Conservation (phyloP, 1,140 invertebrate genomes). For the Sitodiplosis mosellana region DNA sequence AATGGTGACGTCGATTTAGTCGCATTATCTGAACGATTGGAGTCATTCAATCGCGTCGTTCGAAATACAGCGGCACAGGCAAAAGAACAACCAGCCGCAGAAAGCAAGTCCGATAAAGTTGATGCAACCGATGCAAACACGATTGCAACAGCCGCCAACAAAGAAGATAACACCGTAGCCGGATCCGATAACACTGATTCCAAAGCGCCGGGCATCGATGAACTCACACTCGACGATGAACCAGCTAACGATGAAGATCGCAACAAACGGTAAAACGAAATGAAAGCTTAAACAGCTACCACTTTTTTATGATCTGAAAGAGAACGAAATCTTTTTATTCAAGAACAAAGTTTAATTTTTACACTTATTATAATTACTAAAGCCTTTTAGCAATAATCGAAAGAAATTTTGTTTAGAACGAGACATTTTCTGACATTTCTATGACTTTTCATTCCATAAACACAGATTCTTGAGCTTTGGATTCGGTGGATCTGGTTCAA, state of each 20-base stretch:
- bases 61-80: slow-evolving; percentile 17
- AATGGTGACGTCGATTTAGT: slow-evolving; percentile 23
- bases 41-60: slow-evolving; percentile 24
- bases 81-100: slow-evolving; percentile 6
- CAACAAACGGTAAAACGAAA: slow-evolving; percentile 40
- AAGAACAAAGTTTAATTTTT: too few relatives aligned
- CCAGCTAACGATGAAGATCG: slow-evolving; percentile 43
- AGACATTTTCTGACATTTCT: background rate
- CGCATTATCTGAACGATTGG: slow-evolving; percentile 23
- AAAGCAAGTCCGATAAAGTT: slow-evolving; percentile 9
- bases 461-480: slow-evolving; percentile 50
- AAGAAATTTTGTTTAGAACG: too few relatives aligned
- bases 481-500: slow-evolving; percentile 30
- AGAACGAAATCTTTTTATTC: background rate
- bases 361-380: too few relatives aligned
- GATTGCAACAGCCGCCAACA: slow-evolving; percentile 8
- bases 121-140: slow-evolving; percentile 11
- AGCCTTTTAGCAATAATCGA: too few relatives aligned
- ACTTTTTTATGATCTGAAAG: too few relatives aligned
- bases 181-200: slow-evolving; percentile 26
- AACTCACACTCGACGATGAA: slow-evolving; percentile 38
- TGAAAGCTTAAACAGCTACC: too few relatives aligned
- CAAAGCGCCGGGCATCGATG: slow-evolving; percentile 33
- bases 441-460: background rate
- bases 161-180: slow-evolving; percentile 13